Evolutionary conservation across 1,140 invertebrate species (phyloP).

Genomic region (Diorhabda sublineata): DNA sequence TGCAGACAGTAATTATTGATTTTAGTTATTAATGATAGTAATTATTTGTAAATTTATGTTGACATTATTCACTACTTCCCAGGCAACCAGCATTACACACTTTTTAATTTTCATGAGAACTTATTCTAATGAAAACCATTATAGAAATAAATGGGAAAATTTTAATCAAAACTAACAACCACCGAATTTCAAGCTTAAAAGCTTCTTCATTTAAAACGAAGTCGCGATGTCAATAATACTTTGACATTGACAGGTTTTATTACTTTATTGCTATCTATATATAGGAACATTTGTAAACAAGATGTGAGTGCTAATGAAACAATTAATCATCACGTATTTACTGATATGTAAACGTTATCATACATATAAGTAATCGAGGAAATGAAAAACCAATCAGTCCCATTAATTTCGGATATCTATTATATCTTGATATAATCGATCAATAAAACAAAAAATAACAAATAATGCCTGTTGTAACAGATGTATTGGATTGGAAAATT

Average conservation of each 20-base stretch:
- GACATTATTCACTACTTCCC: no score
- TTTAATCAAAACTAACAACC: no score
- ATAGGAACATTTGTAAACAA: neutral
- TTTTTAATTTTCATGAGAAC: no score
- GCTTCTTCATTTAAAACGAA: no score
- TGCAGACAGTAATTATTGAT: no score
- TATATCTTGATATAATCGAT: neutral
- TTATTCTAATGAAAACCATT: no score
- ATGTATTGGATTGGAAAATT: slow-evolving; percentile 18
- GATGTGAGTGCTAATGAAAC: neutral
- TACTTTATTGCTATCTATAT: neutral
- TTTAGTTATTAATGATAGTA: no score
- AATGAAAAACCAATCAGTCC: neutral
- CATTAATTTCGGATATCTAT: neutral
- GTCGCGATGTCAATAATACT: neutral
- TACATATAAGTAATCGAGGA: neutral
- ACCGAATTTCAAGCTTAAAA: no score
- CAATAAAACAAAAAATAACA: neutral
- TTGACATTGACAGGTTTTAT: neutral
- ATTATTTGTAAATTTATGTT: no score
- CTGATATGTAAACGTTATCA: neutral
- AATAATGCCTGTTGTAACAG: slow-evolving; percentile 8
- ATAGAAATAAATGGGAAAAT: no score
- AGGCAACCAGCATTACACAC: no score
- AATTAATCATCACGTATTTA: slow-evolving; percentile 3